Evolutionary conservation across 2,113 vertebrate genomes (phyloP).

Genomic region (Petrocephalus zakoni): DNA sequence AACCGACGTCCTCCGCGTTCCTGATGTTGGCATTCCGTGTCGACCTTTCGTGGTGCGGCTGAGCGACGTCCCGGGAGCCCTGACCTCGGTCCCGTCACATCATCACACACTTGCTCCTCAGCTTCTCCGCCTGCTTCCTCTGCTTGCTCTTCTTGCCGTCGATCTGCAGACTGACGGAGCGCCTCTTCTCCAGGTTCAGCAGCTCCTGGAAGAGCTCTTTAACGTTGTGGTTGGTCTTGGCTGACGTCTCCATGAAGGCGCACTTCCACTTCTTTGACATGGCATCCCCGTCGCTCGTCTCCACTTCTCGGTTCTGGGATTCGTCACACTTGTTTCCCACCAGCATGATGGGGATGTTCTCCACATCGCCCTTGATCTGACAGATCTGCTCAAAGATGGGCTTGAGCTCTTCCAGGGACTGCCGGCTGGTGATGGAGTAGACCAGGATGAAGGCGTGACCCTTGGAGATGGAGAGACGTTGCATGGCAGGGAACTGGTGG

Average conservation of each 20-base stretch:
- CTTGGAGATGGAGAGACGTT: slow-evolving; percentile 14
- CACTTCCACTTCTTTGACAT: slow-evolving; percentile 10
- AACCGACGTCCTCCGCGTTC: not conserved
- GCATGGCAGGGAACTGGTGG: slow-evolving; percentile 24
- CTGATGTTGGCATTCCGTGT: not conserved
- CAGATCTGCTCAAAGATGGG: slow-evolving; percentile 11
- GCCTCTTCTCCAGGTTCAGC: slow-evolving; percentile 17
- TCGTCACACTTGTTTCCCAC: slow-evolving; percentile 10
- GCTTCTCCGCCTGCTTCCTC: slow-evolving; percentile 15
- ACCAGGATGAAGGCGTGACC: slow-evolving; percentile 14
- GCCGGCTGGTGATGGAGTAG: slow-evolving; percentile 16
- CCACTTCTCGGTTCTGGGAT: not conserved
- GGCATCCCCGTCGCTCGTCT: not conserved
- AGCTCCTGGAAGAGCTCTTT: slow-evolving; percentile 18
- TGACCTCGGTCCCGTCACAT: not conserved
- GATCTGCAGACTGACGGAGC: slow-evolving; percentile 9
- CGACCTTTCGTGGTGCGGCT: not conserved
- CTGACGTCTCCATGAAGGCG: slow-evolving; percentile 16
- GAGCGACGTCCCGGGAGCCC: not conserved
- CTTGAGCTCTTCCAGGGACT: slow-evolving; percentile 18
- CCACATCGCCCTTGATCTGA: slow-evolving; percentile 17
- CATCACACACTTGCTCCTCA: slow-evolving; percentile 13
- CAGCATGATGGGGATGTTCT: slow-evolving; percentile 14
- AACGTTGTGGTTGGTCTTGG: slow-evolving; percentile 10
- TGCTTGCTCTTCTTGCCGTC: slow-evolving; percentile 17